A percentile compares a stretch with the other conserved stretches of the same genome.
Evolutionary conservation across 2,797 vertebrate genomes (phyloP).

Genomic region (Apogon hyalosoma): DNA sequence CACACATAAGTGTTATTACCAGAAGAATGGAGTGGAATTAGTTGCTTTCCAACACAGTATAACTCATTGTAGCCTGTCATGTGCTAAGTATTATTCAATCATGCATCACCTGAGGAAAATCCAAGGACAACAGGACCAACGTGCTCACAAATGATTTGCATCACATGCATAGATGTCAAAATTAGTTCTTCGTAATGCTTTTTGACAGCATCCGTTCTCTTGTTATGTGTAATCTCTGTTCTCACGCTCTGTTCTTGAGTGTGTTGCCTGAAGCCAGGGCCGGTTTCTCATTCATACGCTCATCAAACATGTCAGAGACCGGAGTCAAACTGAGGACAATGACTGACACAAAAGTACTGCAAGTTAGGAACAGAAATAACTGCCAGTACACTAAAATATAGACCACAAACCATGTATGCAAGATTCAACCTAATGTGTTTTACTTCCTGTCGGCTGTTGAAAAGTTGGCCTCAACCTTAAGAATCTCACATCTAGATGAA

Average conservation of each 20-base stretch:
- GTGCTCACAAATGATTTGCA: slow-evolving; percentile 29
- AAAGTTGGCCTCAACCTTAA: not conserved
- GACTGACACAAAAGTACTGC: slow-evolving; percentile 27
- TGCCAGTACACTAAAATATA: not conserved
- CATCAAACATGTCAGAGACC: slow-evolving; percentile 38
- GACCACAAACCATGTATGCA: not conserved
- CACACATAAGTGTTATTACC: not conserved
- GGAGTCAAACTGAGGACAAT: slow-evolving; percentile 42
- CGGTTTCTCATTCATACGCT: slow-evolving; percentile 51
- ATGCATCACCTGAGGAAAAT: slow-evolving; percentile 41
- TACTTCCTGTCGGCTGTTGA: slow-evolving; percentile 7
- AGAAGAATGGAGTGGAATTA: not conserved
- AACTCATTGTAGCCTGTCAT: slow-evolving; percentile 37
- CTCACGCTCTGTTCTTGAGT: slow-evolving; percentile 63
- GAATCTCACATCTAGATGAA: slow-evolving; percentile 2
- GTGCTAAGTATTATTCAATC: slow-evolving; percentile 61
- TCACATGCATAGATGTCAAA: slow-evolving; percentile 35
- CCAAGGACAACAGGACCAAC: slow-evolving; percentile 39
- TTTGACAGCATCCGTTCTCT: slow-evolving; percentile 52
- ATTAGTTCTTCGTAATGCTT: slow-evolving; percentile 38
- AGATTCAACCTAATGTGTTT: not conserved
- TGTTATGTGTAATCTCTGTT: slow-evolving; percentile 63
- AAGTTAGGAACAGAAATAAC: not conserved
- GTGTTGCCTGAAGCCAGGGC: slow-evolving; percentile 56
- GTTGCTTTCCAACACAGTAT: not conserved